Percentiles rank a stretch among this genome's conserved stretches.
These are phyloP conservation scores for Drosophila ercepeae DNA, from an alignment of 1,140 invertebrate species.

Conservation along the genomic window DNA sequence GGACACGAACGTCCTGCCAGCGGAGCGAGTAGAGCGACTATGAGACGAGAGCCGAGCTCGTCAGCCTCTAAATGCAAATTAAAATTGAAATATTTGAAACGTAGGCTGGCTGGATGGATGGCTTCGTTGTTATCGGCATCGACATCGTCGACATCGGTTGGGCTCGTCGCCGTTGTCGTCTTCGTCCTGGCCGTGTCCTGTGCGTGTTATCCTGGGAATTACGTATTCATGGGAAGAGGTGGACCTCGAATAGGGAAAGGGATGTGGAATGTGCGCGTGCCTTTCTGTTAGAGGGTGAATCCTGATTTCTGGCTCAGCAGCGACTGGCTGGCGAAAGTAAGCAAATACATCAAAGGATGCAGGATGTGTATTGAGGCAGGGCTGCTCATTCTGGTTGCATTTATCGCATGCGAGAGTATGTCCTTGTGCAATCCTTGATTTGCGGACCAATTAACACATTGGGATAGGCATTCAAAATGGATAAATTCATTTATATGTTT, in stretches of 20 bases:
- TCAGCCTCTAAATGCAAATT: conserved; percentile 76
- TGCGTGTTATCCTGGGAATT: conserved; percentile 53
- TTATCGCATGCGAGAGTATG: conserved; percentile 65
- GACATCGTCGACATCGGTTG: conserved; percentile 32
- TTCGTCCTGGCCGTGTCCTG: conserved; percentile 39
- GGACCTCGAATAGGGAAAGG: conserved; percentile 8
- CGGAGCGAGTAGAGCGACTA: conserved; percentile 61
- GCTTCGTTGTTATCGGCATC: conserved; percentile 45
- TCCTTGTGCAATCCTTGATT: conserved; percentile 2
- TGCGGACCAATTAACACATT: conserved; percentile 44
- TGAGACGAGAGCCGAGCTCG: conserved; percentile 60
- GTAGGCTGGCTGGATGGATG: conserved; percentile 27
- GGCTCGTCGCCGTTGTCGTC: conserved; percentile 44
- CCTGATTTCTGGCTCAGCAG: conserved; percentile 34
- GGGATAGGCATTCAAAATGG: conserved; percentile 14
- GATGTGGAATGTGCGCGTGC: conserved; percentile 41
- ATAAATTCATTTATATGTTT: conserved; percentile 18
- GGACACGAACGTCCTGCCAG: conserved; percentile 71
- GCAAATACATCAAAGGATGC: conserved; percentile 70
- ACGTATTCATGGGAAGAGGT: conserved; percentile 8
- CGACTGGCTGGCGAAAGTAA: conserved; percentile 75
- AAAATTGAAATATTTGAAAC: conserved; percentile 76
- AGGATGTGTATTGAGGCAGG: conserved; percentile 68
- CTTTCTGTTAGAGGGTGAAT: conserved; percentile 49
- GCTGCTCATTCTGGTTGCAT: conserved; percentile 48